Evolutionary conservation across 2,113 vertebrate genomes (phyloP).

Genomic region (Triplophysa dalaica): DNA sequence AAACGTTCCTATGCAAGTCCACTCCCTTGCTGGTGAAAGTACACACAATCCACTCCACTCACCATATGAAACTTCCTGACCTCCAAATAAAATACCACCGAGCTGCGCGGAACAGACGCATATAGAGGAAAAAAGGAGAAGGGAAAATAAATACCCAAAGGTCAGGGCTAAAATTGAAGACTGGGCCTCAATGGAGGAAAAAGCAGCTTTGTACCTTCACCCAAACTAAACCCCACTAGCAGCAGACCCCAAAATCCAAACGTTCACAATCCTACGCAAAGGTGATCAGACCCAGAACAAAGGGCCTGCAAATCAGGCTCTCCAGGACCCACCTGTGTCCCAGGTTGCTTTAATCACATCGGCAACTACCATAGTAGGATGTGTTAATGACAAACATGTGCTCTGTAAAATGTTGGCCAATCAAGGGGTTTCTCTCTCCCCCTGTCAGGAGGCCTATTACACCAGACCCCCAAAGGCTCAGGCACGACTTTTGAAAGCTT

Average conservation of each 20-base stretch:
- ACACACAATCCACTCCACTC: conserved; percentile 25
- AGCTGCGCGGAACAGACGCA: background rate
- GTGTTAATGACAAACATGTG: conserved; percentile 61
- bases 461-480: conserved; percentile 16
- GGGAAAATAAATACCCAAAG: conserved; percentile 50
- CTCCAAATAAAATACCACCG: conserved; percentile 41
- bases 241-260: conserved; percentile 33
- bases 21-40: conserved; percentile 31
- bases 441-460: conserved; percentile 33
- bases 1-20: conserved; percentile 28
- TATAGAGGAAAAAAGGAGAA: conserved; percentile 18
- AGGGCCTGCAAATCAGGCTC: conserved; percentile 41
- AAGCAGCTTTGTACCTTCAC: conserved; percentile 23
- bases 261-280: conserved; percentile 12
- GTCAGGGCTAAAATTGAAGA: conserved; percentile 33
- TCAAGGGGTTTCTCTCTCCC: conserved; percentile 36
- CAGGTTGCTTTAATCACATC: conserved; percentile 55
- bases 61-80: conserved; percentile 39
- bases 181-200: conserved; percentile 12
- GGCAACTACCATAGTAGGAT: conserved; percentile 51
- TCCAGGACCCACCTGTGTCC: conserved; percentile 54
- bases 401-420: conserved; percentile 46
- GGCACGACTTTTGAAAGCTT: conserved; percentile 45
- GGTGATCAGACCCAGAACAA: conserved; percentile 42
- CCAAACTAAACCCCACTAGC: background rate